A percentile compares a stretch with the other conserved stretches of the same genome.
These are phyloP conservation scores for Andrena dorsata DNA, from an alignment of 2,888 invertebrate species.

Conservation along the genomic window DNA sequence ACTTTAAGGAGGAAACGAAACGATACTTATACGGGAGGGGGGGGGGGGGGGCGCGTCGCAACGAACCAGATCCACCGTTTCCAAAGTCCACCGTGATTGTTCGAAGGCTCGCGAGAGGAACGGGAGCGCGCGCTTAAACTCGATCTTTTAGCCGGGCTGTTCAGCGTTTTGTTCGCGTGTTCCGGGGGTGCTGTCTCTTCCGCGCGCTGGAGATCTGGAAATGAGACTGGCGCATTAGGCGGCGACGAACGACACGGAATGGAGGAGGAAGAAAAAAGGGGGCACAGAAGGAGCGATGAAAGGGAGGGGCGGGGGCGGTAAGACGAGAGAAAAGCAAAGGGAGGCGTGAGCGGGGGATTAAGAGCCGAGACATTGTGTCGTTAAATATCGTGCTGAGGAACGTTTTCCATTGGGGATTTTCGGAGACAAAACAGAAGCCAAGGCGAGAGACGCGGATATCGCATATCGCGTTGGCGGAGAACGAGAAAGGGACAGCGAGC, in stretches of 20 bases:
- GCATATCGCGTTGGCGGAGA: conserved; percentile 25
- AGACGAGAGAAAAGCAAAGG: neutral
- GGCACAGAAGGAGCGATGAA: neutral
- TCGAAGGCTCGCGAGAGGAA: neutral
- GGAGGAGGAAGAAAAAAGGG: neutral
- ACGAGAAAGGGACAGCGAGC: neutral
- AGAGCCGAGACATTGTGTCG: conserved; percentile 51
- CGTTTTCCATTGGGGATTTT: conserved; percentile 77
- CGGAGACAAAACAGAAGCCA: conserved; percentile 72
- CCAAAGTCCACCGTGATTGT: conserved; percentile 1
- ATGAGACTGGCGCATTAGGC: conserved; percentile 6
- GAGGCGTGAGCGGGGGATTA: conserved; percentile 29
- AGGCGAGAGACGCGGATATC: conserved; percentile 71
- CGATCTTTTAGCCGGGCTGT: neutral
- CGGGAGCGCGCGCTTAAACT: neutral
- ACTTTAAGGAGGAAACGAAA: neutral
- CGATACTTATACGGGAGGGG: no score
- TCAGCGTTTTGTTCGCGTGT: neutral
- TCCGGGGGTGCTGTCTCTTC: neutral
- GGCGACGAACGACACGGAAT: neutral
- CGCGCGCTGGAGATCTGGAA: neutral
- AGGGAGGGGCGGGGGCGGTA: conserved; percentile 6
- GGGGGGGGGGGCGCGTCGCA: no score
- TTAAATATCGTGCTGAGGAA: conserved; percentile 74
- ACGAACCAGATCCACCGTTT: neutral